Evolutionary conservation across 2,113 vertebrate genomes (phyloP), one percentile per base, ranked within the genome.

Genomic region (Tachysurus vachellii): DNA sequence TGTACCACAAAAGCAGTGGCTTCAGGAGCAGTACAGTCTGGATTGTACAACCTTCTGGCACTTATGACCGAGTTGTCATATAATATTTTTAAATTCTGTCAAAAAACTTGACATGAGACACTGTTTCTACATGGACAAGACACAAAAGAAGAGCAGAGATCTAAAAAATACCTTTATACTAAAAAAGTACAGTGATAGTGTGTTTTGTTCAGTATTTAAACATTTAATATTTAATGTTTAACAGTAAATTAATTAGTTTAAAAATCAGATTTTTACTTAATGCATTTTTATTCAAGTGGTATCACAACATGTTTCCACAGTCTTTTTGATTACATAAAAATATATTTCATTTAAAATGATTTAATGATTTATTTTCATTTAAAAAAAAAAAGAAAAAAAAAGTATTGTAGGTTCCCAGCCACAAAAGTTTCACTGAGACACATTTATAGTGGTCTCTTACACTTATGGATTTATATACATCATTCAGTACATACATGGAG

Each of bases 231-330:
- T 36, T 36, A 36, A 36, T 36, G 36, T 1, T 36, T 36, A 36
- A 36, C 36, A 36, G 36, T 36, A 36, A 36, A 36, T 36, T 1
- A 2, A 36, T 3, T n/a, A n/a, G 62, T 19, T 59, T 66, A 66
- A 21, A 68, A 36, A 73, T 44, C 70, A 44, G 9, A 31, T 53
- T 36, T 54, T 28, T 28, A 70, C 71, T 70, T 6, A 79, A 85
- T 21, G 13, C 44, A 66, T 17, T 44, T 86, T 86, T 86, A 86
- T 86, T 86, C n/a, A 80, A 86, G 85, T 86, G 85, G 85, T 80
- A 85, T 85, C 59, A 85, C 57, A 54, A 26, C 44, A 85, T 61
- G n/a, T 31, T 80, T 85, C 84, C 84, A 80, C 84, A 80, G 84
- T 85, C 73, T 80, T 85, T 53, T 54, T 26, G 47, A 47, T 66